These are phyloP conservation scores for Sebastes diaconus DNA, from an alignment of 2,797 vertebrate species.

Conservation along the genomic window DNA sequence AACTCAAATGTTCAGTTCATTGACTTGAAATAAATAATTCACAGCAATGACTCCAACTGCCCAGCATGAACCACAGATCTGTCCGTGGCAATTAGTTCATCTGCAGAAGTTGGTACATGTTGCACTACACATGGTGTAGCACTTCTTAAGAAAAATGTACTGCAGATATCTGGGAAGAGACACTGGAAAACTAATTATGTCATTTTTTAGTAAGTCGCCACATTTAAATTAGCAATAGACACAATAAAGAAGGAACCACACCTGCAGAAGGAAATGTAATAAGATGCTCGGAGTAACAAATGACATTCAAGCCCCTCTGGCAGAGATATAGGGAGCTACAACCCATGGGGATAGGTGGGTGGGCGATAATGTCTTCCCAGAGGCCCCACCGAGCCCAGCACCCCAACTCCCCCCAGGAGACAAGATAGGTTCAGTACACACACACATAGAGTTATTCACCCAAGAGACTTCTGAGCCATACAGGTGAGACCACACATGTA, in stretches of 20 bases:
- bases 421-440: slow-evolving; percentile 59
- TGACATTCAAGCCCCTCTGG: slow-evolving; percentile 61
- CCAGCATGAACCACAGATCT: background rate
- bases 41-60: background rate
- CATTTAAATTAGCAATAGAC: slow-evolving; percentile 29
- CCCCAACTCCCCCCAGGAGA: slow-evolving; percentile 59
- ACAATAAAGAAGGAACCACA: slow-evolving; percentile 34
- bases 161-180: background rate
- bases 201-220: background rate
- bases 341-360: slow-evolving; percentile 70
- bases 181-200: slow-evolving; percentile 8
- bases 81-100: background rate
- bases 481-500: slow-evolving; percentile 78
- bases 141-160: background rate
- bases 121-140: background rate
- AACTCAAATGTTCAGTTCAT: background rate
- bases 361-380: slow-evolving; percentile 78
- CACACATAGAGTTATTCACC: slow-evolving; percentile 65
- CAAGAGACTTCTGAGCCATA: slow-evolving; percentile 65
- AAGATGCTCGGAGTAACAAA: slow-evolving; percentile 73
- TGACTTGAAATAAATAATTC: slow-evolving; percentile 9
- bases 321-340: slow-evolving; percentile 57
- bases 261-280: slow-evolving; percentile 51
- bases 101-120: background rate
- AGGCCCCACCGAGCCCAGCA: slow-evolving; percentile 62